Base-by-base conservation (phyloP, 2,888 invertebrate species). In the Apotomis capreana region DNA sequence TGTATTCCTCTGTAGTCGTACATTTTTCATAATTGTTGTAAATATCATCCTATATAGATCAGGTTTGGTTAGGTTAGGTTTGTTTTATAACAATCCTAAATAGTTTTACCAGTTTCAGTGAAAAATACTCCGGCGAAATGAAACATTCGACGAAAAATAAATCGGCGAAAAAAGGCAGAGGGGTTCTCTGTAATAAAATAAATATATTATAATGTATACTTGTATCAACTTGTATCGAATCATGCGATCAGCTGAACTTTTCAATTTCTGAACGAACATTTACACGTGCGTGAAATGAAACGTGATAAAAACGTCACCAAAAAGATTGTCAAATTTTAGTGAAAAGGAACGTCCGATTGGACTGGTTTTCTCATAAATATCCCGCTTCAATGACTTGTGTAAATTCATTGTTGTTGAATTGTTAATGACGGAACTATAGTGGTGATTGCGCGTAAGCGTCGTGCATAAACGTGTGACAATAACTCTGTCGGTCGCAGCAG, bases 331-430 rank as follows among this genome's bases (percentile, higher is more conserved):
- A 77, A 78, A 78, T 80, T 82, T 77, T 79, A 75, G 87, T 87
- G 82, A 83, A 88, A 86, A 79, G 87, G 83, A 88, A 88, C 88
- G 89, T 82, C 78, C 70, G 64, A 75, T 77, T 74, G 76, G 80
- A 81, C 82, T 79, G 80, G 81, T 82, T 84, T 83, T 81, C 82
- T 83, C 83, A 78, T 80, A 82, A 79, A 79, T 79, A 77, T 80
- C 78, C 78, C 78, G 77, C 78, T 79, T 85, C 84, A 82, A 90
- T 92, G 91, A 92, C 91, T 91, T 88, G 92, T 91, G 84, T 87
- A 91, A 90, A 89, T 89, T 90, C 84, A 87, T 84, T 89, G 84
- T 85, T 85, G 84, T 74, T 83, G 78, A 81, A 82, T 83, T 84
- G 79, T 80, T 81, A 78, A 78, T 84, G 84, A 85, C 81, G 80